Percentiles rank a stretch among this genome's conserved stretches.
phyloP scores from a whole-genome alignment of 2,888 invertebrate genomes.

The Homarus gammarus region DNA sequence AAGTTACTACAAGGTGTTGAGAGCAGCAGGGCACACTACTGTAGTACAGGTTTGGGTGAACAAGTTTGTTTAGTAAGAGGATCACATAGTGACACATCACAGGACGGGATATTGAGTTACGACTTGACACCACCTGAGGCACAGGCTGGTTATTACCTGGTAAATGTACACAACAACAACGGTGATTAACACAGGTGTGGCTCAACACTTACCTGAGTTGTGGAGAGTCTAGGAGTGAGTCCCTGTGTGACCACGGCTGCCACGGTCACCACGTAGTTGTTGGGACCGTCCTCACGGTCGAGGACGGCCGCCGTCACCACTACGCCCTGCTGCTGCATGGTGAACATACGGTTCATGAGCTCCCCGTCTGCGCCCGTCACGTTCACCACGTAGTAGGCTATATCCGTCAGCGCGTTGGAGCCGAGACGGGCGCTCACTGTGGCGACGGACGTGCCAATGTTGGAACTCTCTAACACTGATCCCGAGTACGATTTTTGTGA shows the following conservation, averaged over 20 bases:
- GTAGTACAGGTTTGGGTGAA: no score
- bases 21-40: no score
- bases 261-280: constrained; percentile 89
- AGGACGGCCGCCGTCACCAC: constrained; percentile 78
- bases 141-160: no score
- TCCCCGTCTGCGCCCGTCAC: constrained; percentile 83
- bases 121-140: background rate
- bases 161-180: background rate
- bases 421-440: constrained; percentile 86
- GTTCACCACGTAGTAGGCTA: constrained; percentile 93
- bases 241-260: constrained; percentile 89
- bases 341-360: constrained; percentile 87
- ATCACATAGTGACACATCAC: no score
- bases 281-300: constrained; percentile 78
- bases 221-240: constrained; percentile 85
- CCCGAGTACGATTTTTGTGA: constrained; percentile 85
- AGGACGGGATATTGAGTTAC: no score
- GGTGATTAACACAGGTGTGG: background rate
- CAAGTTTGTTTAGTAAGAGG: no score
- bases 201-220: constrained; percentile 87
- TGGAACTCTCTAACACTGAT: constrained; percentile 93
- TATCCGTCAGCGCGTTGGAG: constrained; percentile 78
- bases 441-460: constrained; percentile 90
- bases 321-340: constrained; percentile 77
- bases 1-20: no score